Evolutionary conservation across 2,888 invertebrate species (phyloP).

Genomic region (Euzophera pinguis): DNA sequence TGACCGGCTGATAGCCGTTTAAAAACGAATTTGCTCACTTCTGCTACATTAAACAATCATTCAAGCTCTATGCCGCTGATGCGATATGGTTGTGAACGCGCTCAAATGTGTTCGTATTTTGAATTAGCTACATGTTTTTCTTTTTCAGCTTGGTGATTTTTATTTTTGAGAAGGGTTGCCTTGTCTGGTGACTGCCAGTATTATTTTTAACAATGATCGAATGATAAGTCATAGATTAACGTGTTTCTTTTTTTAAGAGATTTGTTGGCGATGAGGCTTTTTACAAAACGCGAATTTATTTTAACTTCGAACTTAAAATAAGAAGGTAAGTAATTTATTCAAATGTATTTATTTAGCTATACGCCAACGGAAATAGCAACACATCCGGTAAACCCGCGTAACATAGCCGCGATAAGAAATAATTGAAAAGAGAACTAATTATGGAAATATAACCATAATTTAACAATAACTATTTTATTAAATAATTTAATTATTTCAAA

Average conservation of each 20-base stretch:
- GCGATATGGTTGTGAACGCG: constrained; percentile 33
- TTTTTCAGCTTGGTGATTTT: constrained; percentile 3
- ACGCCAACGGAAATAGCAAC: too few relatives aligned
- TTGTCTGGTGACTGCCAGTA: constrained; percentile 5
- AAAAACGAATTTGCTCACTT: constrained; percentile 81
- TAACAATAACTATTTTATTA: constrained; percentile 11
- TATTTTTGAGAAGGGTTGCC: constrained; percentile 6
- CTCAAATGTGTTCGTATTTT: constrained; percentile 33
- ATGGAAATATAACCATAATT: constrained; percentile 2
- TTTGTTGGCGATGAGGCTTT: too few relatives aligned
- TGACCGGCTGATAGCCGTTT: constrained; percentile 80
- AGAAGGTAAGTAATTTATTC: too few relatives aligned
- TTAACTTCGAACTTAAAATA: too few relatives aligned
- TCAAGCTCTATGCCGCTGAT: constrained; percentile 31
- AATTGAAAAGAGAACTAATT: constrained; percentile 12
- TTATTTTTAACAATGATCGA: constrained; percentile 1
- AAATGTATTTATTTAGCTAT: too few relatives aligned
- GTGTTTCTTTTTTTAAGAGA: not conserved
- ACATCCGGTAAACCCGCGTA: not conserved
- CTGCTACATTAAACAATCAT: constrained; percentile 77
- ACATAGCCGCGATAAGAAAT: constrained; percentile 8
- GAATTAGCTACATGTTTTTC: constrained; percentile 22
- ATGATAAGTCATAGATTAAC: not conserved
- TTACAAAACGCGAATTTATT: too few relatives aligned
- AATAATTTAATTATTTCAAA: not conserved